Percentiles rank a stretch among this genome's conserved stretches.
Evolutionary conservation across 2,888 invertebrate genomes (phyloP).

Genomic region (Andrena haemorrhoa): DNA sequence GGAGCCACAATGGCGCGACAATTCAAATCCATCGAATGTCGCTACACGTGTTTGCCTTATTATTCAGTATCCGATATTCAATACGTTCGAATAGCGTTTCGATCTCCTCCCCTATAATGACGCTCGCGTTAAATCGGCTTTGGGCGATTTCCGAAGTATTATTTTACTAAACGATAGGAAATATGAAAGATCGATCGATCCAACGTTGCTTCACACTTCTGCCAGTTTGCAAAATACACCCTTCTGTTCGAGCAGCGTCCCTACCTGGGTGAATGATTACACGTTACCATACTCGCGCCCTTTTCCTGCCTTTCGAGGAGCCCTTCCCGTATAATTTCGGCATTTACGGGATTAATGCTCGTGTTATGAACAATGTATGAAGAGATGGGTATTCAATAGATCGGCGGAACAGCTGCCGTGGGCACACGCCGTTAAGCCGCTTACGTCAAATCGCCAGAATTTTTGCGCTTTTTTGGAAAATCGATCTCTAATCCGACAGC

Average conservation of each 20-base stretch:
- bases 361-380: constrained; percentile 70
- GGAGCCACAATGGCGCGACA: too few species aligned
- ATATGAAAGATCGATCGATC: not conserved
- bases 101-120: not conserved
- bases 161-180: not conserved
- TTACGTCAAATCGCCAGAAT: constrained; percentile 80
- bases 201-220: not conserved
- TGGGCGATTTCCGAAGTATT: not conserved
- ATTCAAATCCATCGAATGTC: too few species aligned
- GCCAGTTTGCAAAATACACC: not conserved
- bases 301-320: constrained; percentile 38
- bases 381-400: constrained; percentile 82
- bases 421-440: constrained; percentile 80
- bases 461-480: constrained; percentile 83
- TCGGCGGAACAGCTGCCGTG: constrained; percentile 75
- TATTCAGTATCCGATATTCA: not conserved
- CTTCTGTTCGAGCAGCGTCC: not conserved
- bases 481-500: constrained; percentile 77
- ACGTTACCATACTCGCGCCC: constrained; percentile 21
- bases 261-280: constrained; percentile 35
- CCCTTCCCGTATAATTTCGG: constrained; percentile 79
- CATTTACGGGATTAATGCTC: constrained; percentile 83
- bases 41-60: too few species aligned
- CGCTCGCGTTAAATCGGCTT: not conserved
- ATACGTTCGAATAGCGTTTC: not conserved